Evolutionary conservation across 2,113 vertebrate genomes (phyloP), one percentile per base, ranked within the genome.

Genomic region (Odobenus rosmarus): DNA sequence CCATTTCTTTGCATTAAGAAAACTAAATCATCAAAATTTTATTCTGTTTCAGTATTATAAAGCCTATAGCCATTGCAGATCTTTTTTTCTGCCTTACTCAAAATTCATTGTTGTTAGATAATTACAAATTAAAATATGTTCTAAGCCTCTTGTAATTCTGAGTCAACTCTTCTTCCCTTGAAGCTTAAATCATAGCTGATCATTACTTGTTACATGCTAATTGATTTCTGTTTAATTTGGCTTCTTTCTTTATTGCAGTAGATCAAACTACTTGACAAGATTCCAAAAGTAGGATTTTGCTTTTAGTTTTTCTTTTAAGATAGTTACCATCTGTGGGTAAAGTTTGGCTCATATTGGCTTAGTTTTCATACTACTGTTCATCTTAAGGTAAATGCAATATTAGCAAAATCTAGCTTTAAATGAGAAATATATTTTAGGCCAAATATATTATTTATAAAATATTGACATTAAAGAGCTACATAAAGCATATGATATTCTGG

Each of bases 181-280:
- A 96, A 96, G 39, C 57, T 90, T 97, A 96, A 93, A 93, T 96
- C 42, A 42, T 90, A 88, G 83, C 84, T 94, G 81, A 98, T 97
- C 80, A 92, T 87, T 92, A 84, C 79, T 98, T 95, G 90, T 49
- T 97, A 80, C 74, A 95, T 87, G 46, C 15, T 93, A 92, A 96
- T 77, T 93, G 80, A 97, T 97, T 96, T 97, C 71, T 95, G 19
- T 90, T 96, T 96, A 93, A 92, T 93, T 98, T 96, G 89, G 33
- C 13, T 96, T 92, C 69, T 64, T 90, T 96, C 33, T 96, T 19
- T 89, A 24, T 83, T 94, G 36, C 57, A 57, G 0, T 81, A 90
- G 21, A 97, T 97, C 69, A 95, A 83, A 95, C 36, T 59, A 39
- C 23, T 92, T 90, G 61, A 96, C 55, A 93, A 82, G 72, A 74